Base-by-base conservation (phyloP, 2,888 invertebrate genomes). In the Netelia virgata region DNA sequence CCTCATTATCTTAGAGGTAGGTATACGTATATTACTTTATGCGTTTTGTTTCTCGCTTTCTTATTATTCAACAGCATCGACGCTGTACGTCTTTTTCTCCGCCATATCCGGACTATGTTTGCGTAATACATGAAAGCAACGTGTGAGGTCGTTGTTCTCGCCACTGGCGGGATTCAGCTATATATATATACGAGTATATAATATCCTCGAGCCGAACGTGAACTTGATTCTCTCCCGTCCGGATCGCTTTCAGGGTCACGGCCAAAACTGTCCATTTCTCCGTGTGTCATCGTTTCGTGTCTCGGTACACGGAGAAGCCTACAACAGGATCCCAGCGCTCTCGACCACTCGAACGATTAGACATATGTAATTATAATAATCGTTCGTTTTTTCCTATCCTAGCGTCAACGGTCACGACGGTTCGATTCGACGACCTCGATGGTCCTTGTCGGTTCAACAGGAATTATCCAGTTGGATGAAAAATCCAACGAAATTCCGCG, bases 81-180 rank as follows among this genome's bases (percentile, higher is more conserved):
- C 14, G 47, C 59, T 16, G 69, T 69, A 61, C 59, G 28, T 18
- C 14, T 50, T 10, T 63, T 36, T 70, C 28, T 61, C 3, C 6
- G 28, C 53, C 41, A 41, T 28, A 57, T 68, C 47, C 68, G 68
- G 16, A 23, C 14, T n/a, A 55, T 76, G 41, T 16, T 72, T 41
- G 70, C 55, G 70, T 64, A 78, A 78, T 53, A 61, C 43, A 59
- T 47, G 63, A 78, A 55, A 79, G 63, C 53, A 20, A 72, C 20
- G 70, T 55, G 41, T 43, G 72, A 79, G 79, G 72, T 73, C 79
- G 72, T 73, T 73, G 79, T 79, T 79, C 79, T 66, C 64, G n/a
- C 47, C 20, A 0, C 6, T 18, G 20, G 57, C 16, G 57, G 9
- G 57, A 5, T 9, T 18, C 1, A 6, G 1, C 36, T 36, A 36